These are phyloP conservation scores for mouse (Mus musculus) DNA, from an alignment of 2,113 vertebrate genomes.

Conservation along the genomic window DNA sequence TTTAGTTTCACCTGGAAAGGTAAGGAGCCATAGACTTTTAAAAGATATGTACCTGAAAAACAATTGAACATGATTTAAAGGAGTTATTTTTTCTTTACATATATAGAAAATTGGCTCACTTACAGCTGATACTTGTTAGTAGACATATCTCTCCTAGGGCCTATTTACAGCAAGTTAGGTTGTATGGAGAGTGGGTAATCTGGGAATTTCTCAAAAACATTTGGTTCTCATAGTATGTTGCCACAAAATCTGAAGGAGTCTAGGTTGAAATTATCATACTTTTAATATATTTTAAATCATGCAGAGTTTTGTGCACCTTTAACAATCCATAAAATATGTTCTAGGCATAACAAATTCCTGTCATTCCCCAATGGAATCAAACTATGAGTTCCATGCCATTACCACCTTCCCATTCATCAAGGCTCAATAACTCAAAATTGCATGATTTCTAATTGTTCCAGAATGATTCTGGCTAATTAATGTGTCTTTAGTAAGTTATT, in stretches of 20 bases:
- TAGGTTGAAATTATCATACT: not conserved
- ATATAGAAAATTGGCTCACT: not conserved
- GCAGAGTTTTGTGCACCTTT: not conserved
- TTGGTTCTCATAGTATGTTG: not conserved
- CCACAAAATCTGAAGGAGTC: not conserved
- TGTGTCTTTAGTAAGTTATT: slow-evolving; percentile 31
- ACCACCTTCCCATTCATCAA: not conserved
- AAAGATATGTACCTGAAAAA: not conserved
- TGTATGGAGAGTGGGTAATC: not conserved
- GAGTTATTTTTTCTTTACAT: not conserved
- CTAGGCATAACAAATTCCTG: not conserved
- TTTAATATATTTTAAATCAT: not conserved
- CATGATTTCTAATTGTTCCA: not conserved
- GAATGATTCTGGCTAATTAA: not conserved
- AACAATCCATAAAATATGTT: not conserved
- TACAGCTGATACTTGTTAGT: not conserved
- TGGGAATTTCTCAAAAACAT: not conserved
- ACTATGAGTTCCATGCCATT: not conserved
- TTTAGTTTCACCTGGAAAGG: not conserved
- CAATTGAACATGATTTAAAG: not conserved
- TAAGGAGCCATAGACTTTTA: too few relatives aligned
- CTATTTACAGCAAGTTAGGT: not conserved
- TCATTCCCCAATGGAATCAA: not conserved
- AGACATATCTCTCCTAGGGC: not conserved
- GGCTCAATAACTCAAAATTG: not conserved